A percentile compares a stretch with the other conserved stretches of the same genome.
Evolutionary conservation across 2,113 vertebrate genomes (phyloP).

Genomic region (Sapayoa aenigma): DNA sequence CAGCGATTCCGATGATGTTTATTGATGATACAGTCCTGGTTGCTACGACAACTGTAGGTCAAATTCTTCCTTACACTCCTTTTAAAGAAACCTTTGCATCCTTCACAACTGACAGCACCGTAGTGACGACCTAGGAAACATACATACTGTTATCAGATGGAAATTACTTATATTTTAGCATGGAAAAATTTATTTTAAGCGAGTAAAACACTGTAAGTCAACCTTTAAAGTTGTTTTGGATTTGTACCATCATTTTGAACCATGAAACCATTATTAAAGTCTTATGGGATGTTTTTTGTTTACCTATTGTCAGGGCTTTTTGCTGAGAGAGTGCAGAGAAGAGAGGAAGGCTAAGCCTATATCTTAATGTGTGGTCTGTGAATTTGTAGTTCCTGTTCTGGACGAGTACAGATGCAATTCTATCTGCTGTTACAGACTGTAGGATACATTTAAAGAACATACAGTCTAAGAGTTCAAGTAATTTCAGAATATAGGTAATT

Average conservation of each 20-base stretch:
- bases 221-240: not conserved
- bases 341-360: not conserved
- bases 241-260: not conserved
- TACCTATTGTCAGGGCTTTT: not conserved
- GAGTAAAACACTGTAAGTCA: not conserved
- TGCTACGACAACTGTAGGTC: conserved; percentile 97
- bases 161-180: not conserved
- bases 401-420: not conserved
- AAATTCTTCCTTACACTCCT: conserved; percentile 95
- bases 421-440: not conserved
- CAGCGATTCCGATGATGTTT: conserved; percentile 98
- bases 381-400: not conserved
- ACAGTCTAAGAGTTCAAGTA: not conserved
- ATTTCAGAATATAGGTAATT: not conserved
- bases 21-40: conserved; percentile 97
- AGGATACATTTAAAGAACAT: not conserved
- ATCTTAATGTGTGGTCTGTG: not conserved
- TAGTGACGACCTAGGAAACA: conserved; percentile 89
- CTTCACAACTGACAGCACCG: conserved; percentile 97
- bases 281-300: not conserved
- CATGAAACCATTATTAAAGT: not conserved
- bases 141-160: not conserved
- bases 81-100: conserved; percentile 99
- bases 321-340: not conserved
- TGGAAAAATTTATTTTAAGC: not conserved